Base-by-base conservation (phyloP, 1,140 invertebrate genomes). In the Lethocerus indicus region DNA sequence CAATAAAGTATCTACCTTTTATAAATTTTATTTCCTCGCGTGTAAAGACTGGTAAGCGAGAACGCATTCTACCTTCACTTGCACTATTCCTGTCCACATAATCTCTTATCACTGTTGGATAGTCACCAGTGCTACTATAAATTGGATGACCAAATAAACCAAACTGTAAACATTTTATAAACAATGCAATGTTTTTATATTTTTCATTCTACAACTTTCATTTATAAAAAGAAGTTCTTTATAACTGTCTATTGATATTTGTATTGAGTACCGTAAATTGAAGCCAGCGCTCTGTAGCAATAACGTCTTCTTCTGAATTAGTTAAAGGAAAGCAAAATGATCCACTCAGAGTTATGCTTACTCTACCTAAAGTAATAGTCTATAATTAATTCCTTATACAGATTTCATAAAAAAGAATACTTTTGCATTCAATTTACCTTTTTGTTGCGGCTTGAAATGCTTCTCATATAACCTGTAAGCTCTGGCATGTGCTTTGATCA, bases 391-490 rank as follows among this genome's bases (percentile, higher is more conserved):
- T 26, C 21, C 14, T 32, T 18, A 52, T 29, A 18, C 20, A 28
- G 18, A 37, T 27, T 21, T 26, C 1, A 27, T 23, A 23, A 39
- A 9, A 42, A 35, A 40, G 28, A 50, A 21, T 21, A 40, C 0
- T 29, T 18, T 46, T 55, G 63, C n/a, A n/a, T n/a, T n/a, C n/a
- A n/a, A n/a, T n/a, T n/a, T 61, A 65, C 76, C 77, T 57, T 70
- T 66, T 54, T 79, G 74, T 14, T 57, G 56, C 9, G 61, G 29
- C 53, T 72, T 69, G 59, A 78, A 83, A 49, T 75, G 63, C 1
- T 70, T 59, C 36, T 81, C 64, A 54, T 81, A 84, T 50, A 83
- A 66, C 53, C 73, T 71, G 49, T 76, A 78, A 9, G 68, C 74
- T 57, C 68, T 73, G 0, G 76, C 77, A 57, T 81, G 78, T 0